Percentiles rank a stretch among this genome's conserved stretches.
Conservation (phyloP, 2,888 invertebrate genomes). For the Epinotia bilunana region DNA sequence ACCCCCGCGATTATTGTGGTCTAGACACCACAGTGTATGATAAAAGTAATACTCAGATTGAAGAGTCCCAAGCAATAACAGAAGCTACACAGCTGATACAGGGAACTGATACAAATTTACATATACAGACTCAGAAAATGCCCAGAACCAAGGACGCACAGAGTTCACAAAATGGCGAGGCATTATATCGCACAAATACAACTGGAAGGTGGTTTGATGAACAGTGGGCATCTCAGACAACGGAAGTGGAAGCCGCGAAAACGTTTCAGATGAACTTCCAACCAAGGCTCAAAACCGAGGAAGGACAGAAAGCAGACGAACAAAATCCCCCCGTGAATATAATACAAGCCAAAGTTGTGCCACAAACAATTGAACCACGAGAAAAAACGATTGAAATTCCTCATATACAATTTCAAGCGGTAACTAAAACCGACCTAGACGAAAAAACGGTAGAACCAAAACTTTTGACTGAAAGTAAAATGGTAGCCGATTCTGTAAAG, state of each 20-base stretch:
- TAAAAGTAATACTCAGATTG: background rate
- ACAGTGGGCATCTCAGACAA: background rate
- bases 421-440: background rate
- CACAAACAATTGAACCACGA: background rate
- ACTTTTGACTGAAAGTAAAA: background rate
- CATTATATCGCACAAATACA: background rate
- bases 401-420: slow-evolving; percentile 1
- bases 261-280: background rate
- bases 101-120: background rate
- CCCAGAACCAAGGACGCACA: background rate
- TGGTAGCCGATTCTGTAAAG: background rate
- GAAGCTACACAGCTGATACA: background rate
- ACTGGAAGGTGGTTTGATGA: background rate
- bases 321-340: background rate
- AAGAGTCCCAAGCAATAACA: background rate
- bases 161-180: background rate
- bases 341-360: background rate
- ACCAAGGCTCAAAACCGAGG: background rate
- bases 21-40: background rate
- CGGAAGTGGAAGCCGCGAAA: background rate
- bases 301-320: background rate
- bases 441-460: background rate
- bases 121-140: background rate
- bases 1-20: background rate
- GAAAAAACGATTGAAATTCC: background rate